Evolutionary conservation across 2,888 invertebrate species (phyloP).

Genomic region (Dolichomitus sp.): DNA sequence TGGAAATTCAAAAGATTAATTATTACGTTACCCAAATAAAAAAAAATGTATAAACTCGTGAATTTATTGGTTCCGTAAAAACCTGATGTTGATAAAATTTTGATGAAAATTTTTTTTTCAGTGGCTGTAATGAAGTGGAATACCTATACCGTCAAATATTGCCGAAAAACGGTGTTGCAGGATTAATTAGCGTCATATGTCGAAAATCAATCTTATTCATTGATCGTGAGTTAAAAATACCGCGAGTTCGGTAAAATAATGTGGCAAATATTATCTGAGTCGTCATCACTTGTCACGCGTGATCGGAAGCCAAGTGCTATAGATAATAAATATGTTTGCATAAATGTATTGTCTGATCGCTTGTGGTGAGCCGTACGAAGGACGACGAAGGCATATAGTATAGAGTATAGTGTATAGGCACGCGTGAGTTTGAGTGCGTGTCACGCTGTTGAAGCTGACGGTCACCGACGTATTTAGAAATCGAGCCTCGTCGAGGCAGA

Average conservation of each 20-base stretch:
- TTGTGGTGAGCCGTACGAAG: constrained; percentile 2
- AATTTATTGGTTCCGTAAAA: no score
- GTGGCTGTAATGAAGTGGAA: no score
- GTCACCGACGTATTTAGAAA: constrained; percentile 79
- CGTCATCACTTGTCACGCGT: constrained; percentile 19
- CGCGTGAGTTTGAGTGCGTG: constrained; percentile 41
- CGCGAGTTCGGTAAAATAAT: background rate
- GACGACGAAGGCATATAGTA: constrained; percentile 8
- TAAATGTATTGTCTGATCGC: background rate
- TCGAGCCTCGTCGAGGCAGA: constrained; percentile 53
- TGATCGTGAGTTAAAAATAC: background rate
- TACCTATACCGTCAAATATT: no score
- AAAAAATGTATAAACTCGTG: background rate
- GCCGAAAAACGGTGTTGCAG: no score
- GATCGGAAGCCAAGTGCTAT: constrained; percentile 12
- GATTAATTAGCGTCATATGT: background rate
- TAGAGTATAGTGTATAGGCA: background rate
- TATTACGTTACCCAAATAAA: no score
- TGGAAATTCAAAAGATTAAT: no score
- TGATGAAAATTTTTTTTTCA: no score
- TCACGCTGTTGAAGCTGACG: constrained; percentile 54
- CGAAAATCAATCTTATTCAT: background rate
- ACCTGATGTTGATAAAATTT: no score
- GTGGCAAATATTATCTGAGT: constrained; percentile 19
- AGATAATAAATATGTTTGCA: constrained; percentile 23